A percentile compares a stretch with the other conserved stretches of the same genome.
Conservation (phyloP, 2,888 invertebrate species). For the Phymatocera aterrima region DNA sequence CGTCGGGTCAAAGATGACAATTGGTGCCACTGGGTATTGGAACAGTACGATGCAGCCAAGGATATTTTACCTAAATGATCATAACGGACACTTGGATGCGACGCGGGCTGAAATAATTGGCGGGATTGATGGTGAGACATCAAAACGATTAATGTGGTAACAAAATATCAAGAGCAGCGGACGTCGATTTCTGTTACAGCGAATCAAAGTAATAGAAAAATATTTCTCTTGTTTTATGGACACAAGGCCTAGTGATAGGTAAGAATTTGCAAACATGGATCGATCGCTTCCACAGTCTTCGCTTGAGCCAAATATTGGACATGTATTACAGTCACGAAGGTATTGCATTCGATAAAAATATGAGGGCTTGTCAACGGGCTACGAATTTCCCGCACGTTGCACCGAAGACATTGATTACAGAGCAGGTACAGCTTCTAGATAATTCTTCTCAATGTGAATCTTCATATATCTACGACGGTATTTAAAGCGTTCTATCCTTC, state of each 20-base stretch:
- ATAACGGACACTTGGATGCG: slow-evolving; percentile 79
- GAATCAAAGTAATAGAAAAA: not conserved
- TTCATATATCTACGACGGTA: not conserved
- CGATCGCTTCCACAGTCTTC: slow-evolving; percentile 75
- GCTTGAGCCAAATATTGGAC: slow-evolving; percentile 80
- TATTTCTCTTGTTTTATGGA: slow-evolving; percentile 29
- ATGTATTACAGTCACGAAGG: slow-evolving; percentile 83
- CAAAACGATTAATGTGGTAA: not conserved
- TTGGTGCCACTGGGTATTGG: slow-evolving; percentile 81
- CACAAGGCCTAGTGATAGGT: slow-evolving; percentile 78
- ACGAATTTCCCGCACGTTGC: slow-evolving; percentile 73
- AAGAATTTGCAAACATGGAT: slow-evolving; percentile 77
- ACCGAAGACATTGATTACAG: slow-evolving; percentile 61
- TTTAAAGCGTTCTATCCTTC: slow-evolving; percentile 32
- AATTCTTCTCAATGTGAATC: not conserved
- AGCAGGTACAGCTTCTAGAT: slow-evolving; percentile 61
- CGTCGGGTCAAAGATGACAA: slow-evolving; percentile 74
- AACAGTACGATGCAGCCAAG: slow-evolving; percentile 80
- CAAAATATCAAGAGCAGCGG: not conserved
- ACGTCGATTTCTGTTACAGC: not conserved
- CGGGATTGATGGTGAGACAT: slow-evolving; percentile 80
- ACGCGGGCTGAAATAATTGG: slow-evolving; percentile 83
- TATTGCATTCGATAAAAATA: slow-evolving; percentile 76
- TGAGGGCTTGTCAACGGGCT: slow-evolving; percentile 79
- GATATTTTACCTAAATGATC: slow-evolving; percentile 77